These are phyloP conservation scores for Tinamus major DNA, from an alignment of 2,797 vertebrate species.

Conservation along the genomic window DNA sequence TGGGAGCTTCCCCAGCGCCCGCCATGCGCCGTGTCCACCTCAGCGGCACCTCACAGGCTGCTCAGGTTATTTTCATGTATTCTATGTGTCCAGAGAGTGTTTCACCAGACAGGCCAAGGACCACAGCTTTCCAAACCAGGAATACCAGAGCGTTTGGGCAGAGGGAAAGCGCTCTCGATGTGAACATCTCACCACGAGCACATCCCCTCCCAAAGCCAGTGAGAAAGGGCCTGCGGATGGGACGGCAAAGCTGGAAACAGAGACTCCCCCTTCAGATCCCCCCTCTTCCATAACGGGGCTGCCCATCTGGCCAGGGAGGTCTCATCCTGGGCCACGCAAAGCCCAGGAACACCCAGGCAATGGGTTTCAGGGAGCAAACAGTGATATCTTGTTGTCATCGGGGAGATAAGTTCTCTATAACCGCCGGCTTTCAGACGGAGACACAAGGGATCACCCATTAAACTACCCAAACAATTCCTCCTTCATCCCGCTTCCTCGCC, in stretches of 20 bases:
- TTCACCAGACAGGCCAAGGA: not conserved
- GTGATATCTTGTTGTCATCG: not conserved
- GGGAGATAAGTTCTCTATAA: conserved; percentile 41
- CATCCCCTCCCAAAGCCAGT: not conserved
- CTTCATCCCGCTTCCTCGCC: conserved; percentile 29
- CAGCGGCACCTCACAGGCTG: not conserved
- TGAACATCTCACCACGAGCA: not conserved
- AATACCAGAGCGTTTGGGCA: not conserved
- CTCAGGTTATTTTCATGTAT: not conserved
- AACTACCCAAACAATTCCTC: conserved; percentile 39
- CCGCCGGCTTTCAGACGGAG: conserved; percentile 16
- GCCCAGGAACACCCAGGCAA: not conserved
- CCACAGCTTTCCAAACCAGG: not conserved
- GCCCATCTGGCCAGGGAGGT: not conserved
- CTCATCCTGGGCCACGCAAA: not conserved
- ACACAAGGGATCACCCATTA: conserved; percentile 26
- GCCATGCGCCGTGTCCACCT: not conserved
- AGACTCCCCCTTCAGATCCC: not conserved
- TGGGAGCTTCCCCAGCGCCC: not conserved
- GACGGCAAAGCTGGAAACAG: not conserved
- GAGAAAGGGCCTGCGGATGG: not conserved
- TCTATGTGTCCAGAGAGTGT: too few relatives aligned
- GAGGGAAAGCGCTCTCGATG: not conserved
- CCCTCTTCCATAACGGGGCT: not conserved
- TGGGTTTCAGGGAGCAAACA: conserved; percentile 34